phyloP scores from a whole-genome alignment of 2,113 vertebrate genomes.

The Riparia riparia region DNA sequence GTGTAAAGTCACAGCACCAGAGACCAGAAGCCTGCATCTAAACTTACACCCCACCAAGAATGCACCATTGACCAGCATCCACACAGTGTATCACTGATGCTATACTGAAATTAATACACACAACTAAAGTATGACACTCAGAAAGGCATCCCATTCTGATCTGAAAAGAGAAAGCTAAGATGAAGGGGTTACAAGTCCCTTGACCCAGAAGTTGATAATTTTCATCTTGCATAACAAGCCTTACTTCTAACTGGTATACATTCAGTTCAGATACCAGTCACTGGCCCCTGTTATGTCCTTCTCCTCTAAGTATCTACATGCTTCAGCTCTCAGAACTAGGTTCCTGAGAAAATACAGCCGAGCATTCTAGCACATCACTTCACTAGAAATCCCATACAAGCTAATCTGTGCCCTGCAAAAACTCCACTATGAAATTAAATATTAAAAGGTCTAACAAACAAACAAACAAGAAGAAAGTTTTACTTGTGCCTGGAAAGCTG shows the following conservation, averaged over 20 bases:
- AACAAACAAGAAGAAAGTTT: background rate
- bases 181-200: background rate
- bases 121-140: background rate
- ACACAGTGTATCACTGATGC: accelerated
- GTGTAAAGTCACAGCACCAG: background rate
- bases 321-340: background rate
- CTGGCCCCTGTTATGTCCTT: background rate
- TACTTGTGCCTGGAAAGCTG: background rate
- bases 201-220: background rate
- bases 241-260: background rate
- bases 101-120: background rate
- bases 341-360: background rate
- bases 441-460: background rate
- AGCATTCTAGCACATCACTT: background rate
- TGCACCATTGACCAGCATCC: background rate
- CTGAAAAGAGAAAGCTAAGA: background rate
- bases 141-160: background rate
- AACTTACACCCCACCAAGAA: background rate
- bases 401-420: background rate
- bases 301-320: background rate
- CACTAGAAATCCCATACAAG: background rate
- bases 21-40: background rate
- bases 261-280: background rate
- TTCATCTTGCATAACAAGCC: accelerated
- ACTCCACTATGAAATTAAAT: background rate